Percentiles rank a stretch among this genome's conserved stretches.
Conservation (phyloP, 2,797 vertebrate genomes). For the Sylvia borin region DNA sequence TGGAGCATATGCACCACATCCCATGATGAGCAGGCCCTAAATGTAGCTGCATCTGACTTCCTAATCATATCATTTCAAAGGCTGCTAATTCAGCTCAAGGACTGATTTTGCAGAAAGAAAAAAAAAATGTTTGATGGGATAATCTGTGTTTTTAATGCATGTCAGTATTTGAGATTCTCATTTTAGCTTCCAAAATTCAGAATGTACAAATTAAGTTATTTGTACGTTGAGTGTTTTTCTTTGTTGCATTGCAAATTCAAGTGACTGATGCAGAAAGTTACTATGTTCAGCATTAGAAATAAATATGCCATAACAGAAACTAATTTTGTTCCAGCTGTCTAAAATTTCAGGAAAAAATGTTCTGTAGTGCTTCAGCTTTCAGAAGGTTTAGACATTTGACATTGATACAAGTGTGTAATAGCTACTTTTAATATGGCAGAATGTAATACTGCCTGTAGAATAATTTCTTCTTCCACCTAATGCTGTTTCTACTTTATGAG, state of each 20-base stretch:
- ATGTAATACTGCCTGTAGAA: background rate
- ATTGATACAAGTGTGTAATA: constrained; percentile 22
- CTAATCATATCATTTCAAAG: background rate
- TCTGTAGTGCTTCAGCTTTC: constrained; percentile 22
- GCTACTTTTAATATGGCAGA: constrained; percentile 25
- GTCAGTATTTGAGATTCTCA: background rate
- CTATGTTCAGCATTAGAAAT: constrained; percentile 1
- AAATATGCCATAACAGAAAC: constrained; percentile 34
- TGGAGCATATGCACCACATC: background rate
- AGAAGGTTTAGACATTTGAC: constrained; percentile 32
- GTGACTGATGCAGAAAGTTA: background rate
- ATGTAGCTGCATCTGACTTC: background rate
- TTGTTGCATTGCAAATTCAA: constrained; percentile 5
- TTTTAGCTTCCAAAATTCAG: background rate
- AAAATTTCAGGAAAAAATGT: constrained; percentile 7
- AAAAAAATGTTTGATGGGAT: background rate
- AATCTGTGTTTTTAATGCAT: background rate
- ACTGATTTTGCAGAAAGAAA: background rate
- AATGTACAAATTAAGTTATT: constrained; percentile 3
- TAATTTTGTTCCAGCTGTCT: constrained; percentile 30
- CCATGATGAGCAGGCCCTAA: background rate
- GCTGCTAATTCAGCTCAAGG: background rate
- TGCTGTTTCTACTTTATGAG: constrained; percentile 3
- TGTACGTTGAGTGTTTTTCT: background rate
- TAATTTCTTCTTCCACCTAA: background rate